phyloP scores from a whole-genome alignment of 2,888 invertebrate species.

The Hirtodrosophila alboralis region DNA sequence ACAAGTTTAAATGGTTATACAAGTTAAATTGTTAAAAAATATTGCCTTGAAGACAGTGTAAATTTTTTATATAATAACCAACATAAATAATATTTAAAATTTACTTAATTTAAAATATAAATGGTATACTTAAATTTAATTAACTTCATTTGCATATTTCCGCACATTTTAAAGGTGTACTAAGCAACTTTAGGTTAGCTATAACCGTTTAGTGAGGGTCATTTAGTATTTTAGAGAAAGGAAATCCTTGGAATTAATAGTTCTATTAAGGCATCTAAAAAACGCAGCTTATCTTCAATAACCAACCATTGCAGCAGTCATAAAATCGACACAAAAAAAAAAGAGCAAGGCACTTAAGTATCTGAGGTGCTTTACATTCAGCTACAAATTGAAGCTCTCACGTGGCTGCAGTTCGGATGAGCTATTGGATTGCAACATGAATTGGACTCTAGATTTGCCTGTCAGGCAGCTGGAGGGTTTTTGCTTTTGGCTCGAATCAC shows the following conservation, averaged over 20 bases:
- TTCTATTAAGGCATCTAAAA: background rate
- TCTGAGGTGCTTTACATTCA: constrained; percentile 16
- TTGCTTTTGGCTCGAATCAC: constrained; percentile 21
- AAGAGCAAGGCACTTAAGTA: constrained; percentile 5
- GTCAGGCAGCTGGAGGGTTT: background rate
- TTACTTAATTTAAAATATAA: too few relatives aligned
- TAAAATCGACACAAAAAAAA: background rate
- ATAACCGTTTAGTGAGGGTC: background rate
- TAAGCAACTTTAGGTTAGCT: too few relatives aligned
- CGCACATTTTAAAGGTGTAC: too few relatives aligned
- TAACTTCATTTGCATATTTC: too few relatives aligned
- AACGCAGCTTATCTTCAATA: constrained; percentile 10
- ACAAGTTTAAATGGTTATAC: too few relatives aligned
- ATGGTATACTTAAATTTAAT: too few relatives aligned
- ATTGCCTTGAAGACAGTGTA: too few relatives aligned
- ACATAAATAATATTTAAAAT: too few relatives aligned
- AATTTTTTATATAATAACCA: too few relatives aligned
- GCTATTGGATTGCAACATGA: constrained; percentile 20
- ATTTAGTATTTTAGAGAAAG: background rate
- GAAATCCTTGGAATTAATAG: constrained; percentile 8
- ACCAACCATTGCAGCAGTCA: background rate
- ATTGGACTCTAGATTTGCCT: constrained; percentile 5
- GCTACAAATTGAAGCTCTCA: constrained; percentile 1
- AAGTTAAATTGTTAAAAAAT: too few relatives aligned
- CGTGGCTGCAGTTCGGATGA: background rate